These are phyloP conservation scores for Astreopora myriophthalma DNA, from an alignment of 64 coral and sea anemone genomes.

Conservation along the genomic window DNA sequence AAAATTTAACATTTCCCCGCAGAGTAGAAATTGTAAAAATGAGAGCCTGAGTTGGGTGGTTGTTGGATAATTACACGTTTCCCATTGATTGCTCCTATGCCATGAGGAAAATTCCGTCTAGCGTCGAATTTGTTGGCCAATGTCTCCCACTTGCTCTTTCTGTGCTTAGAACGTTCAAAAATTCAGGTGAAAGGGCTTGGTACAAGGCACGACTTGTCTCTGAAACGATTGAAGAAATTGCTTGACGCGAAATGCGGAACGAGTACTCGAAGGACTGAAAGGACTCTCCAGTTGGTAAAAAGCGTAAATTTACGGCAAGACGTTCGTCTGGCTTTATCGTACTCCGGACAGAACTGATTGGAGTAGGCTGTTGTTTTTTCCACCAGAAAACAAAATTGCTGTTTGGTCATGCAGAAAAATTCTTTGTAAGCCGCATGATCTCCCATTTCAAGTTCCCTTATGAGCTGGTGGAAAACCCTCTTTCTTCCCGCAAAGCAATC, in stretches of 20 bases:
- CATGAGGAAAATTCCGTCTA: background rate
- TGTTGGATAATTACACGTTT: background rate
- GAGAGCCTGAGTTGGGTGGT: background rate
- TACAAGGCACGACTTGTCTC: background rate
- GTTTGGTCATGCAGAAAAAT: background rate
- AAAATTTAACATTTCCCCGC: too few species aligned
- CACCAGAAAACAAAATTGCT: background rate
- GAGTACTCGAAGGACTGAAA: background rate
- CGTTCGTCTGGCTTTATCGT: background rate
- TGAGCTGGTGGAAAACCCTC: background rate
- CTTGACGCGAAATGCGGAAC: background rate
- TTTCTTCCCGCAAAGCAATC: background rate
- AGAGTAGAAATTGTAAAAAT: too few species aligned
- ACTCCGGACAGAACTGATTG: background rate
- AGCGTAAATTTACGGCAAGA: background rate
- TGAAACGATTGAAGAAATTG: background rate
- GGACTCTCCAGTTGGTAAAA: background rate
- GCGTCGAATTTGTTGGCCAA: background rate
- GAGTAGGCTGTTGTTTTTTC: background rate
- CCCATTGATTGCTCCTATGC: background rate
- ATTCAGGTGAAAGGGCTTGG: background rate
- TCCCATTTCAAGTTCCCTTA: constrained; percentile 1
- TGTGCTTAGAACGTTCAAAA: background rate
- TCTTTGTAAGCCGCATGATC: constrained; percentile 1
- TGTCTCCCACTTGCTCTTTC: background rate